Base-by-base conservation (phyloP, 2,113 vertebrate species). In the Barbus barbus region DNA sequence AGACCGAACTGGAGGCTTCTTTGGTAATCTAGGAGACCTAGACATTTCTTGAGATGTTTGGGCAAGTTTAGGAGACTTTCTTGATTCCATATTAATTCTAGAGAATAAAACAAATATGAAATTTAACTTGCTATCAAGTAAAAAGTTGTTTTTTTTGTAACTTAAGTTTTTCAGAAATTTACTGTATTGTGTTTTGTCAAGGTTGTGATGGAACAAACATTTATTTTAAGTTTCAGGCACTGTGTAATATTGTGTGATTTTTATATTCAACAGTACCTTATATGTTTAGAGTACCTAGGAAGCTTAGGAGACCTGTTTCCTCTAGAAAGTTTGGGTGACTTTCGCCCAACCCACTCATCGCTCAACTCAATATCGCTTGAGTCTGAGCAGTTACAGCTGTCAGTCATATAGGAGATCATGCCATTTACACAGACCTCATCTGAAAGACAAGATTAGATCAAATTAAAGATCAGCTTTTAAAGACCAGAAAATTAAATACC, bases 341-440 rank as follows among this genome's bases (percentile, higher is more conserved):
- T 99, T 90, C 97, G 98, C 79, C 96, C 96, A 38, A 97, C 96
- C 97, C 97, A 99, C 90, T 99, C 98, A 71, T 99, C 98, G n/a
- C 97, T 99, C 89, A 99, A 88, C 90, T 99, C 98, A 0, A 99
- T 97, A 92, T 99, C 98, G 0, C 98, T 99, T 88, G 97, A 98
- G 94, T 99, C 98, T 0, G 98, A 99, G 92, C 98, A 99, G 94
- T 99, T 99, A 90, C 98, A 99, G 94, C 98, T 99, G 95, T 99
- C 98, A 58, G 96, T 95, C 94, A 96, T 93, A 75, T 96, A 94
- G 36, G 97, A 97, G 87, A 98, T 96, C 94, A 98, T 94, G 91
- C 96, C 96, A 91, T 97, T 98, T 83, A 97, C 96, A 86, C 97
- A 99, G 90, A 97, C 94, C 90, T 99, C 98, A 94, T 99, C 98